These are phyloP conservation scores for Oscheius sp. DNA, from an alignment of 2,888 invertebrate genomes.

Conservation along the genomic window DNA sequence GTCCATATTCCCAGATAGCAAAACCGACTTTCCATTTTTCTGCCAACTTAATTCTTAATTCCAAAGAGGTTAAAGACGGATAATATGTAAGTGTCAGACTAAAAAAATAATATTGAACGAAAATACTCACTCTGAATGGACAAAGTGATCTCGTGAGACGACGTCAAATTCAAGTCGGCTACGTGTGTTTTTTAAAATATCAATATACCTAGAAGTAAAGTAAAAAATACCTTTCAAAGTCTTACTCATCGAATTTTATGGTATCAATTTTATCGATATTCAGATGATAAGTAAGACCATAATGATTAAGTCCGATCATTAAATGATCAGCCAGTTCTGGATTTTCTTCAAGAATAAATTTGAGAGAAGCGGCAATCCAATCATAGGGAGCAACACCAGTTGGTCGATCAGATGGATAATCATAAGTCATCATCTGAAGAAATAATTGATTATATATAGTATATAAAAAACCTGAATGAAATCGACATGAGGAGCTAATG, in stretches of 20 bases:
- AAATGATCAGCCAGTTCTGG: conserved; percentile 38
- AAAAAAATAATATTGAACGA: conserved; percentile 3
- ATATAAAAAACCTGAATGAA: conserved; percentile 47
- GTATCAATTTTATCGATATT: conserved; percentile 39
- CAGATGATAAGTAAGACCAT: conserved; percentile 52
- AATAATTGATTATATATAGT: background rate
- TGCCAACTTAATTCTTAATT: conserved; percentile 58
- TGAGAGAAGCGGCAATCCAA: conserved; percentile 61
- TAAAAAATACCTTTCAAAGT: no score
- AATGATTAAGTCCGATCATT: conserved; percentile 60
- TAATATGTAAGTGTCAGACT: conserved; percentile 43
- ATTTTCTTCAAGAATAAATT: conserved; percentile 9
- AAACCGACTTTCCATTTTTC: conserved; percentile 53
- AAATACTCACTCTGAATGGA: conserved; percentile 36
- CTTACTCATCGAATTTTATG: conserved; percentile 39
- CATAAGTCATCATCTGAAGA: conserved; percentile 64
- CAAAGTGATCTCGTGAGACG: conserved; percentile 52
- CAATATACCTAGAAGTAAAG: conserved; percentile 52
- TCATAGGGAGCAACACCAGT: conserved; percentile 58
- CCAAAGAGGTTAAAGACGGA: conserved; percentile 59
- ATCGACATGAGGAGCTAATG: conserved; percentile 48
- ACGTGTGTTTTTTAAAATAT: conserved; percentile 39
- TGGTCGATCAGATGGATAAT: conserved; percentile 46
- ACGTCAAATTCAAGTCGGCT: conserved; percentile 52
- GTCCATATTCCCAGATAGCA: conserved; percentile 68